A percentile compares a stretch with the other conserved stretches of the same genome.
These are phyloP conservation scores for Sinodicranocentrus sp. DNA, from an alignment of 2,888 invertebrate species.

Conservation along the genomic window DNA sequence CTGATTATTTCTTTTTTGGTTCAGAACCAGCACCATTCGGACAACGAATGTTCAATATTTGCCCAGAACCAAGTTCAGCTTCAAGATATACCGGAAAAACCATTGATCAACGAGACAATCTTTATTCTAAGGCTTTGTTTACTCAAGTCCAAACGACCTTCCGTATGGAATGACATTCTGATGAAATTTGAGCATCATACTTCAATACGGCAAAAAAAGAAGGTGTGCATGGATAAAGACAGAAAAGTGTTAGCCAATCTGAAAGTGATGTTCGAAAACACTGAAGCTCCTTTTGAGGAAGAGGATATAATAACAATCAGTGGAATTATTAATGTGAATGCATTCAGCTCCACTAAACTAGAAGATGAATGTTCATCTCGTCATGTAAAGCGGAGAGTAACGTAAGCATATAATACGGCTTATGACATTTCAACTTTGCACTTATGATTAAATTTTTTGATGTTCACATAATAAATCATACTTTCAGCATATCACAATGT, in stretches of 20 bases:
- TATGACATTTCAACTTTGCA: too few species aligned
- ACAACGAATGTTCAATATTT: slow-evolving; percentile 71
- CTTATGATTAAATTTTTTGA: too few species aligned
- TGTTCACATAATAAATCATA: not conserved
- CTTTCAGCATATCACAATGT: slow-evolving; percentile 68
- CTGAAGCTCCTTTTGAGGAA: slow-evolving; percentile 35
- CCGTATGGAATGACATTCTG: slow-evolving; percentile 58
- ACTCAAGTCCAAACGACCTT: slow-evolving; percentile 56
- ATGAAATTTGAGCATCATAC: slow-evolving; percentile 72
- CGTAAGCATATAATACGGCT: too few species aligned
- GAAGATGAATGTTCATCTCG: slow-evolving; percentile 68
- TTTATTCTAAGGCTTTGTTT: slow-evolving; percentile 67
- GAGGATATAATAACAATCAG: slow-evolving; percentile 65
- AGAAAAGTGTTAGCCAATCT: slow-evolving; percentile 68
- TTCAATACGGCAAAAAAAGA: slow-evolving; percentile 60
- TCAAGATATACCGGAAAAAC: slow-evolving; percentile 41
- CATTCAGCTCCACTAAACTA: slow-evolving; percentile 71
- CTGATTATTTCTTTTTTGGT: not conserved
- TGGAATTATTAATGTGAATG: slow-evolving; percentile 73
- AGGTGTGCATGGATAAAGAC: slow-evolving; percentile 68
- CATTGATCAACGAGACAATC: slow-evolving; percentile 68
- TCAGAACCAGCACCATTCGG: slow-evolving; percentile 66
- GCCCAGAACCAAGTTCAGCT: slow-evolving; percentile 36
- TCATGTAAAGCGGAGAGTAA: slow-evolving; percentile 59
- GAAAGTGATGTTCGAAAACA: slow-evolving; percentile 31